phyloP scores from a whole-genome alignment of 2,888 invertebrate genomes.

The Eurytoma californica region DNA sequence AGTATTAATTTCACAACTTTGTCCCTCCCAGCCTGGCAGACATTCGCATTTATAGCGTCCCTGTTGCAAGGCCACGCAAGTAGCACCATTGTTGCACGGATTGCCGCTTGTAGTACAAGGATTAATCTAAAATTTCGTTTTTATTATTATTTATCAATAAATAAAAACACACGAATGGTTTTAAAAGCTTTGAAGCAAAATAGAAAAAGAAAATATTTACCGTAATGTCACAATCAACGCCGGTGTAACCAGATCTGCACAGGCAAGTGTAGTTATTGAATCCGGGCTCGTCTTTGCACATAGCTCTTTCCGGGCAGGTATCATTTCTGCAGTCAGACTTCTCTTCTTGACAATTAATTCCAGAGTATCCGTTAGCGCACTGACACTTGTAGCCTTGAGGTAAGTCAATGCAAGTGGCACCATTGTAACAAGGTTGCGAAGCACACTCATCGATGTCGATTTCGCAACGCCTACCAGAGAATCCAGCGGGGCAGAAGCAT shows the following conservation, averaged over 20 bases:
- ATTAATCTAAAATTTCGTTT: slow-evolving; percentile 80
- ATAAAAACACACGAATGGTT: neutral
- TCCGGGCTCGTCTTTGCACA: slow-evolving; percentile 97
- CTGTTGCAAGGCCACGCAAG: slow-evolving; percentile 92
- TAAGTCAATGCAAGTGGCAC: slow-evolving; percentile 92
- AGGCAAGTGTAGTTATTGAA: slow-evolving; percentile 93
- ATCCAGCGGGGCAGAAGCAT: slow-evolving; percentile 96
- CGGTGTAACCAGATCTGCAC: slow-evolving; percentile 96
- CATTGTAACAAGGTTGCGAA: slow-evolving; percentile 95
- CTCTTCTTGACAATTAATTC: slow-evolving; percentile 97
- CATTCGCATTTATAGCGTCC: slow-evolving; percentile 97
- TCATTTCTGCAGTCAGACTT: slow-evolving; percentile 90
- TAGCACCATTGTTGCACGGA: slow-evolving; percentile 93
- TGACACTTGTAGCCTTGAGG: slow-evolving; percentile 95
- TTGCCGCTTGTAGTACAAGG: slow-evolving; percentile 93
- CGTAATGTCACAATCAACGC: slow-evolving; percentile 92
- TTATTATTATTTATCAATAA: neutral
- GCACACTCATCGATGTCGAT: slow-evolving; percentile 96
- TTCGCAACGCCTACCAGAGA: slow-evolving; percentile 94
- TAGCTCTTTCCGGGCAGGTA: slow-evolving; percentile 95
- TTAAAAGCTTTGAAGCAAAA: slow-evolving; percentile 22
- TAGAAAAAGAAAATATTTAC: slow-evolving; percentile 74
- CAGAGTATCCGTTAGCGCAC: slow-evolving; percentile 90
- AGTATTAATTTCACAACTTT: slow-evolving; percentile 93
- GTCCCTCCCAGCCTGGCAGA: slow-evolving; percentile 97